Evolutionary conservation across 2,797 vertebrate species (phyloP), one percentile per base, ranked within the genome.

Genomic region (Avahi laniger): DNA sequence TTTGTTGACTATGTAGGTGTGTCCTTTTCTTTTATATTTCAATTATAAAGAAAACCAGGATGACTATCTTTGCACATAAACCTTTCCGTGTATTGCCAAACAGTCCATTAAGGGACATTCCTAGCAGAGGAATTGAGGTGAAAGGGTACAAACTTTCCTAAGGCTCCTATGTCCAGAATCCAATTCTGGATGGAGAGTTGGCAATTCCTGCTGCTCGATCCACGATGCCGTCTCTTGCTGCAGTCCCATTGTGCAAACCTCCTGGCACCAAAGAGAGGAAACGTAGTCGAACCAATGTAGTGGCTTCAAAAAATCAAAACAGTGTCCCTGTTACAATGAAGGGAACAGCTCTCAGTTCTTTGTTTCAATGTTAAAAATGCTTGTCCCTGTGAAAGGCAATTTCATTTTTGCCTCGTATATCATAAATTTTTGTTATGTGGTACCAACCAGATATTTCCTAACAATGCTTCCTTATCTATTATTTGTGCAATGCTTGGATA

Each of bases 401-500:
- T 83, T 82, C 26, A 41, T 78, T 61, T 69, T 81, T 65, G 17
- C 89, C 26, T 75, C 89, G 26, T 48, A 8, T 78, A 14, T 59
- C 50, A 0, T n/a, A 93, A 61, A 43, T 75, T 35, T 52, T 70
- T 18, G 48, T 24, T 7, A 6, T 30, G 48, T 30, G 63, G 11
- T 43, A 22, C 38, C 67, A 86, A 70, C 22, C 11, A 43, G 82
- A 48, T 38, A 52, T n/a, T 84, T 72, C 33, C 5, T 48, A 54
- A 41, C 26, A 24, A 20, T 15, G 17, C 24, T n/a, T 79, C 80
- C 30, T 75, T 14, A 82, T 35, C 33, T 46, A 18, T 91, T 83
- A 15, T 79, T 89, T 97, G 80, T 52, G 46, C 1, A 1, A 85
- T 83, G 63, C 33, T 69, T 95, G 75, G 89, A 96, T 81, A 46